These are phyloP conservation scores for Odontomachus brunneus DNA, from an alignment of 1,140 invertebrate species.

Conservation along the genomic window DNA sequence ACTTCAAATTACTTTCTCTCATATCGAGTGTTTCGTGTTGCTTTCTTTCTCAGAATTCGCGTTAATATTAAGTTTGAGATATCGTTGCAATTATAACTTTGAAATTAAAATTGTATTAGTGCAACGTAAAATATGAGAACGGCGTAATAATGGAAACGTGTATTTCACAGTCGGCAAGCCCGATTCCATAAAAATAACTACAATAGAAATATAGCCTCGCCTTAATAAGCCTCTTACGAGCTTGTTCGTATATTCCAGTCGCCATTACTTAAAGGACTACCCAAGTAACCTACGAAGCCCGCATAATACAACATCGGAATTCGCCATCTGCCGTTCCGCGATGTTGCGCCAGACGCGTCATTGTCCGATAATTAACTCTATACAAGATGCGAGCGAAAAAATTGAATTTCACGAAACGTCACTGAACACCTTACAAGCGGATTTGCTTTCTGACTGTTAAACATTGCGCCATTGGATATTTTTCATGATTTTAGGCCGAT, in stretches of 20 bases:
- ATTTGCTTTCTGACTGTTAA: neutral
- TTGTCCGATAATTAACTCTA: conserved; percentile 12
- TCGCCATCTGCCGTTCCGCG: conserved; percentile 10
- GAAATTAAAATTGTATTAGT: conserved; percentile 14
- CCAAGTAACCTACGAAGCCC: conserved; percentile 9
- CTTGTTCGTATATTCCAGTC: neutral
- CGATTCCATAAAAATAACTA: neutral
- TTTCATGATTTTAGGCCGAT: neutral
- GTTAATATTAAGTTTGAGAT: neutral
- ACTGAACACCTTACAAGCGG: neutral
- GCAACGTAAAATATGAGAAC: conserved; percentile 5
- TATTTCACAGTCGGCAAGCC: conserved; percentile 14
- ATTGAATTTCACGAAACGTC: neutral
- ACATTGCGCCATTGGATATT: neutral
- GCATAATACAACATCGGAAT: conserved; percentile 25
- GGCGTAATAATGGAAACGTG: neutral
- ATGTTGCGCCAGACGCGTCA: neutral
- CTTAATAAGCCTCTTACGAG: neutral
- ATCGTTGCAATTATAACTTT: neutral
- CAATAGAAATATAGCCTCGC: neutral
- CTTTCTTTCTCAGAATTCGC: too few species aligned
- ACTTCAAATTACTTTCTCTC: too few species aligned
- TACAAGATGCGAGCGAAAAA: neutral
- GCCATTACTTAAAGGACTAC: neutral
- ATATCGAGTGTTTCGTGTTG: too few species aligned